Evolutionary conservation across 2,797 vertebrate genomes (phyloP), one percentile per base, ranked within the genome.

Genomic region (Apodemus agrarius): DNA sequence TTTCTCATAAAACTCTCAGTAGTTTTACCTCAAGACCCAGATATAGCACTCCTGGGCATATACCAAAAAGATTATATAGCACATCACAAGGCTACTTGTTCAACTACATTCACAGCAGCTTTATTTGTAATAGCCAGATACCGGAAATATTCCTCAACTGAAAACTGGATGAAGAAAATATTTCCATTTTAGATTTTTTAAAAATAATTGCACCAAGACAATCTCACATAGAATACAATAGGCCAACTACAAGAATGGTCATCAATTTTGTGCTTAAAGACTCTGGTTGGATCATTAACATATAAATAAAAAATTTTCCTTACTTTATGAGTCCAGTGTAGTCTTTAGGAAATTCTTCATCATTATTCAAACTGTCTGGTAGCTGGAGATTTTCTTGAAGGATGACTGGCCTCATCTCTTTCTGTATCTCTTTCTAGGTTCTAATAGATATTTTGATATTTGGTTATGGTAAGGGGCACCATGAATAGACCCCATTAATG

Each of bases 281-380:
- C 40, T 91, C 65, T 74, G 43, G 83, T 84, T 81, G 46, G 54
- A 19, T 95, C 54, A 84, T 91, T 91, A 90, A 85, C 82, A 87
- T 7, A 54, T 54, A 59, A 86, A 31, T 0, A 37, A 24, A 69
- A 63, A 26, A 2, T 13, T 69, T 34, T 90, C 43, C 31, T 80
- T 79, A n/a, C 57, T 85, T 34, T 67, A 87, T 80, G 78, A 85
- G 83, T 76, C 21, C 86, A 21, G 22, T 95, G 16, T 22, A 94
- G 54, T 61, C 52, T 81, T 84, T 93, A 91, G n/a, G 16, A 79
- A 69, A 43, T 95, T 84, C 59, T 89, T 43, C 37, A 40, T 75
- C 19, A 37, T 84, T 87, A 6, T 94, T 80, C 24, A 75, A 75
- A 82, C 65, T 76, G 57, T 19, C 40, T 67, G 61, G 54, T 54